phyloP scores from a whole-genome alignment of 2,113 vertebrate genomes.

The Ictalurus punctatus region DNA sequence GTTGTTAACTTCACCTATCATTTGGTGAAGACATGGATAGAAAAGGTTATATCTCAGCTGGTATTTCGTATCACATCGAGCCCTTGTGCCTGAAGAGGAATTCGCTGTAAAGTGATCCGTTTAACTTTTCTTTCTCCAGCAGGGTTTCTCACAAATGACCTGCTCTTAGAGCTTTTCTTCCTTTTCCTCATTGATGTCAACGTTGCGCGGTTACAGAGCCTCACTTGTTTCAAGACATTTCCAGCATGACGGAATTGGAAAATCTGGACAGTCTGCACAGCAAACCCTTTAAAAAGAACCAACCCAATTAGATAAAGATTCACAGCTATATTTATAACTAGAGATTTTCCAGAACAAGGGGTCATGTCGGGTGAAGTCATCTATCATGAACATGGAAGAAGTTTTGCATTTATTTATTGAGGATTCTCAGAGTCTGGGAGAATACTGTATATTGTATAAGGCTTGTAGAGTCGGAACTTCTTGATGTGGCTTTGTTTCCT shows the following conservation, averaged over 20 bases:
- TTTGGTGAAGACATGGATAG: not conserved
- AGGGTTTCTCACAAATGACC: not conserved
- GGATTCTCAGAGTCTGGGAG: not conserved
- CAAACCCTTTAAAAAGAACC: not conserved
- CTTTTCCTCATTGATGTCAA: not conserved
- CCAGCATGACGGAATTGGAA: not conserved
- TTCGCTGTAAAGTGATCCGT: not conserved
- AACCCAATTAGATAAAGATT: not conserved
- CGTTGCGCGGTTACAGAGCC: not conserved
- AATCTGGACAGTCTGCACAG: not conserved
- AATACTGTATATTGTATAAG: not conserved
- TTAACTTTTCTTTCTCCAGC: not conserved
- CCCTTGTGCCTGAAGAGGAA: not conserved
- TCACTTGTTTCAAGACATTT: not conserved
- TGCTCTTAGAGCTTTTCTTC: not conserved
- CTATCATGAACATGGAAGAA: not conserved
- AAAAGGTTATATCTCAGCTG: slow-evolving; percentile 21
- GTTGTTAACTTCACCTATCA: not conserved
- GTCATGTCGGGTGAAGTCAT: not conserved
- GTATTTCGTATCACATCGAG: not conserved
- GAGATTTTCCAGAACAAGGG: not conserved
- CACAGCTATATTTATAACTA: not conserved
- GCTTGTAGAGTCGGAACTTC: not conserved
- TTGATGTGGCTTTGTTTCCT: not conserved
- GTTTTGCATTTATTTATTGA: not conserved